Conservation (phyloP, 2,113 vertebrate genomes). For the Coturnix japonica region DNA sequence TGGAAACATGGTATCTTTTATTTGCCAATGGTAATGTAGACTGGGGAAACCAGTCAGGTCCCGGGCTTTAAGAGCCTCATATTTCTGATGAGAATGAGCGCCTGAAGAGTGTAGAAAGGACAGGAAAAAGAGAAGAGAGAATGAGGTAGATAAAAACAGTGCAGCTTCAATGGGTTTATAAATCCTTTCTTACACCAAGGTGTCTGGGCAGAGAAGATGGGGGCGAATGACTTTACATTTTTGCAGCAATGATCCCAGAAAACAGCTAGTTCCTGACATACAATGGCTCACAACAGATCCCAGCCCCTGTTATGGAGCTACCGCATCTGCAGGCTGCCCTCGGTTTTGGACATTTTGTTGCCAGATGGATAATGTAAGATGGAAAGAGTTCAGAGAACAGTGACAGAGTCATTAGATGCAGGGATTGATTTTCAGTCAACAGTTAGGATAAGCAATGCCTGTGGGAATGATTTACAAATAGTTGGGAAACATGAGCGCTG, state of each 20-base stretch:
- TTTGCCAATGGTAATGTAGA: neutral
- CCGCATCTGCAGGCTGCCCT: slow-evolving; percentile 25
- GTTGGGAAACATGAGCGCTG: slow-evolving; percentile 25
- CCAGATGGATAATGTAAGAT: slow-evolving; percentile 65
- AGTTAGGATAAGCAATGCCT: slow-evolving; percentile 57
- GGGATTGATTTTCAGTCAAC: slow-evolving; percentile 60
- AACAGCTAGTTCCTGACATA: neutral
- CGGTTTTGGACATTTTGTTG: slow-evolving; percentile 15
- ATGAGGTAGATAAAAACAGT: neutral
- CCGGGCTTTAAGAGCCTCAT: neutral
- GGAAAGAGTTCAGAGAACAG: slow-evolving; percentile 60
- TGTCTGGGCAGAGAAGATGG: neutral
- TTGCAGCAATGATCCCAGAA: neutral
- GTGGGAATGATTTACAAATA: slow-evolving; percentile 61
- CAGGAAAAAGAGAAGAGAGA: neutral
- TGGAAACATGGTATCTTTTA: neutral
- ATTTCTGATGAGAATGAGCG: neutral
- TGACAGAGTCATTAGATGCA: slow-evolving; percentile 49
- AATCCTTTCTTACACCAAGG: neutral
- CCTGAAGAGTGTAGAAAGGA: neutral
- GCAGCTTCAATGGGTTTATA: neutral
- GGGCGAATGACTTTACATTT: neutral
- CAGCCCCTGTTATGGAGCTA: neutral
- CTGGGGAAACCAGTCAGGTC: neutral
- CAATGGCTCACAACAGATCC: neutral